These are phyloP conservation scores for Pitangus sulphuratus DNA, from an alignment of 2,797 vertebrate species.

Conservation along the genomic window DNA sequence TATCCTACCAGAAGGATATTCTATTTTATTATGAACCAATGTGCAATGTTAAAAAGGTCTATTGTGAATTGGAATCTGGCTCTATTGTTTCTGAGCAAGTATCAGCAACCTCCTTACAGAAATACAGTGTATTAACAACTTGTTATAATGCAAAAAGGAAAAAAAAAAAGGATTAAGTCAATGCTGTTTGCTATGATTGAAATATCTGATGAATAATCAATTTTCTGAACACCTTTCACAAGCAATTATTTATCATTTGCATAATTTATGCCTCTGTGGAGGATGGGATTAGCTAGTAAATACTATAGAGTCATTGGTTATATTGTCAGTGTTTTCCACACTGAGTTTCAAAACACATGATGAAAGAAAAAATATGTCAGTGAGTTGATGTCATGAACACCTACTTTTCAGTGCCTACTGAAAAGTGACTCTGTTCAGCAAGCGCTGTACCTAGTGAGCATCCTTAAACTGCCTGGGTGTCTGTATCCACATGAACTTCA, in stretches of 20 bases:
- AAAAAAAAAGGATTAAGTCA: not conserved
- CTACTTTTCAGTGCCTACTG: not conserved
- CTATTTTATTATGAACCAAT: not conserved
- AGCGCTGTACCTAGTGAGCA: not conserved
- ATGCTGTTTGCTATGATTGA: not conserved
- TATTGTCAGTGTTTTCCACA: not conserved
- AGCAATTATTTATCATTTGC: not conserved
- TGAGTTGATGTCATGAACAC: not conserved
- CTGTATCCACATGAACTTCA: not conserved
- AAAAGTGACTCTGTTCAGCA: not conserved
- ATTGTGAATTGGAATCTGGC: not conserved
- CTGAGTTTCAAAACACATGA: not conserved
- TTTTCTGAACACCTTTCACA: not conserved
- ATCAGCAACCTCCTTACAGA: not conserved
- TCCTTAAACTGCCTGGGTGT: not conserved
- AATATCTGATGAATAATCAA: not conserved
- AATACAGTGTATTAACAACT: not conserved
- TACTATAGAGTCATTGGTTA: not conserved
- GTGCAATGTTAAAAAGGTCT: not conserved
- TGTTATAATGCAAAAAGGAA: not conserved
- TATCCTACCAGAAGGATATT: not conserved
- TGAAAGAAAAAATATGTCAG: not conserved
- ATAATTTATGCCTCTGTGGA: not conserved
- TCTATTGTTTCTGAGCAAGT: not conserved
- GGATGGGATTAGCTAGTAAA: constrained; percentile 17